Base-by-base conservation (phyloP, 2,888 invertebrate species). In the Nasonovia ribisnigri region DNA sequence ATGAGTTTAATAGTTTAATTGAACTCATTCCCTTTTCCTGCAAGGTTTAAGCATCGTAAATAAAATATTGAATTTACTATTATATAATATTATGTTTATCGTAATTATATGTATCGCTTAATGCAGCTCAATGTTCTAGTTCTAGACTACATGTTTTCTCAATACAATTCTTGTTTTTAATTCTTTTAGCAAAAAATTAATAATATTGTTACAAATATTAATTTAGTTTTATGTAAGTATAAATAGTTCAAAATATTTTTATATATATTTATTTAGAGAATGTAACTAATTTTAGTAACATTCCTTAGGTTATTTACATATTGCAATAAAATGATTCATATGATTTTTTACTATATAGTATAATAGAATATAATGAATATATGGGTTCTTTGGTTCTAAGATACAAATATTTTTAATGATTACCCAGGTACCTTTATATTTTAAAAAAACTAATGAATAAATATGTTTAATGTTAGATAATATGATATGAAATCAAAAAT, bases 91-190 rank as follows among this genome's bases (percentile, higher is more conserved):
- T 5, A 20, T 8, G 77, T 77, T 77, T 8, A 77, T 20, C 36
- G 8, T 77, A 77, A 36, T 5, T 57, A 77, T 24, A 5, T 42
- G 10, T 51, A 84, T 13, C 48, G 16, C 46, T 10, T 46, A 46
- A 46, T 46, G 20, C 3, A 20, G 36, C 26, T 67, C 29, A 26
- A 87, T 36, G 48, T 10, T 67, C 48, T 8, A 92, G 88, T 92
- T 92, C 92, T 60, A 87, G 48, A 87, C 87, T 11, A 11, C 11
- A 87, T 86, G 48, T 92, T 48, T 86, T 57, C 29, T 48, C 29
- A 29, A 60, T 92, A 87, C 43, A 87, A 51, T 67, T 48, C 5
- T 60, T 26, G 57, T 48, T 36, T 60, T 36, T 29, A 46, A 60
- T 46, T 43, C 24, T 86, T 60, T 20, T 67, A 16, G 26, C 42